Conservation (phyloP, 1,140 invertebrate genomes). For the Tetramorium alpestre region DNA sequence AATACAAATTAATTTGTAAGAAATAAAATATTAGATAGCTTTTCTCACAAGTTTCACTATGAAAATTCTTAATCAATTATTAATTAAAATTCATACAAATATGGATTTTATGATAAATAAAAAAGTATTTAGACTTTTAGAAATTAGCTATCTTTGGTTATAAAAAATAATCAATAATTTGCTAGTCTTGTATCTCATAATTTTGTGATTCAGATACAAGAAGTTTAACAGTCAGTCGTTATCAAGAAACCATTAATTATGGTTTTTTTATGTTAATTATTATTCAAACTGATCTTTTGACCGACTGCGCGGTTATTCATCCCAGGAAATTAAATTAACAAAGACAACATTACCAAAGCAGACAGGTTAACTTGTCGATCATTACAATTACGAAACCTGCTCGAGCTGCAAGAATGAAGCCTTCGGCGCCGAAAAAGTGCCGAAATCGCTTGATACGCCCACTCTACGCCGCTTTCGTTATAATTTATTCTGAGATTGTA, state of each 20-base stretch:
- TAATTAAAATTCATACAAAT: not conserved
- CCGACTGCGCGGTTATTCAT: not conserved
- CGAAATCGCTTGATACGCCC: slow-evolving; percentile 37
- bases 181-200: not conserved
- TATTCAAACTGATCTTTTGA: not conserved
- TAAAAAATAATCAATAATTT: slow-evolving; percentile 1
- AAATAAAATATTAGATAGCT: not conserved
- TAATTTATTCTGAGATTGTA: slow-evolving; percentile 53
- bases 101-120: not conserved
- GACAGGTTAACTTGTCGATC: slow-evolving; percentile 20
- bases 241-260: not conserved
- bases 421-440: slow-evolving; percentile 1
- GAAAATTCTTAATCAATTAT: not conserved
- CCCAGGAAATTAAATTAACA: slow-evolving; percentile 13
- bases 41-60: not conserved
- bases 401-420: not conserved
- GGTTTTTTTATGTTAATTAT: too few species aligned
- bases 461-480: not conserved
- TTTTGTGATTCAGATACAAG: not conserved
- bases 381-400: slow-evolving; percentile 41
- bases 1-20: not conserved
- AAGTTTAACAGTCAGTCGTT: not conserved
- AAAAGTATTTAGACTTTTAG: not conserved
- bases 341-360: slow-evolving; percentile 32
- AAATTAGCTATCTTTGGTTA: not conserved